Evolutionary conservation across 37 sponge, comb jelly and placozoan genomes (phyloP).

Genomic region (Chondrosia reniformis): DNA sequence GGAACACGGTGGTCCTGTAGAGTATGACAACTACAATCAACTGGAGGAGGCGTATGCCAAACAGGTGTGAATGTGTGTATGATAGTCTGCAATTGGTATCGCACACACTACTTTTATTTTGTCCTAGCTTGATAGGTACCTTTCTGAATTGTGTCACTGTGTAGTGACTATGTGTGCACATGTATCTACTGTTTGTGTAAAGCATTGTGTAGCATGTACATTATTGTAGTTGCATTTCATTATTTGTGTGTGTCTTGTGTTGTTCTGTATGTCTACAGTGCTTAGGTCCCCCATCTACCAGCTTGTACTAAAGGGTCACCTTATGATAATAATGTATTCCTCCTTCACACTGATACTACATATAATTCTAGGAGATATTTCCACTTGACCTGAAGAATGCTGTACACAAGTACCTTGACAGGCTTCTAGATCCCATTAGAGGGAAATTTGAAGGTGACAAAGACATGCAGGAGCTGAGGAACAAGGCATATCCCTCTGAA

Average conservation of each 20-base stretch:
- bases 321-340: background rate
- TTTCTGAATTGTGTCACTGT: no score
- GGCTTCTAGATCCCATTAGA: slow-evolving; percentile 82
- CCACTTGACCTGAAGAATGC: slow-evolving; percentile 92
- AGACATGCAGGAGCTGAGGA: slow-evolving; percentile 60
- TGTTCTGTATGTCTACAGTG: background rate
- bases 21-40: slow-evolving; percentile 52
- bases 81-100: no score
- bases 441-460: slow-evolving; percentile 59
- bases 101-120: no score
- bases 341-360: background rate
- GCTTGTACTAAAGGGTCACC: background rate
- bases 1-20: slow-evolving; percentile 82
- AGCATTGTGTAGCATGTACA: no score
- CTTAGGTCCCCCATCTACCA: background rate
- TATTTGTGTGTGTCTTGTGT: background rate
- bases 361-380: slow-evolving; percentile 37
- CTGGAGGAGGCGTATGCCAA: slow-evolving; percentile 75
- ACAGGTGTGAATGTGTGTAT: slow-evolving; percentile 15
- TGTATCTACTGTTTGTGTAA: no score
- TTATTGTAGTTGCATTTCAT: background rate
- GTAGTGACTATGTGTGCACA: no score
- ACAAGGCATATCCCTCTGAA: slow-evolving; percentile 71
- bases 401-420: slow-evolving; percentile 72
- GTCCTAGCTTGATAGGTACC: no score